Base-by-base conservation (phyloP, 2,888 invertebrate species). In the Pasiphila rectangulata region DNA sequence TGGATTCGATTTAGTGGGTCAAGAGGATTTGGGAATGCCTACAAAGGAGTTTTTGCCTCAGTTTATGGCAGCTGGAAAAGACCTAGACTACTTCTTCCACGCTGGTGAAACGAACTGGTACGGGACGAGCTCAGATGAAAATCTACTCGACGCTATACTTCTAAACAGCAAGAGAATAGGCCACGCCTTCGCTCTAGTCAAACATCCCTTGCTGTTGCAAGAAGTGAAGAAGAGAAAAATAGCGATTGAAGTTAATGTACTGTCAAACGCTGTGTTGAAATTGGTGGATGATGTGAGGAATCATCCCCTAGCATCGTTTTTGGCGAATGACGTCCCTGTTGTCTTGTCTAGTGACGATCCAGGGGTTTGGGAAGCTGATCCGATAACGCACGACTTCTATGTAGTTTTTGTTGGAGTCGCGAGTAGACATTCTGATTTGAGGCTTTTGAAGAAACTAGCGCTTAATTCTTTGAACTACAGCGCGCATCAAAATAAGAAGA, bases 91-190 rank as follows among this genome's bases (percentile, higher is more conserved):
- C 61, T 95, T 92, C 64, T 94, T 95, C 54, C 95, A 96, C 66
- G 94, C 95, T 0, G 96, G 95, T 0, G 95, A 96, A 80, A 95
- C 95, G 0, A 93, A 94, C 64, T 94, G 94, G 94, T 90, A 89
- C 63, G 94, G 92, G 3, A 80, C 79, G 2, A 71, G 77, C 0
- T 90, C 92, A 0, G 95, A 96, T 67, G 91, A 93, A 57, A 95
- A 95, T 75, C 67, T 96, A 34, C 75, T 94, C 21, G 95, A 96
- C 63, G 95, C 95, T 0, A 81, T 95, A 12, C 75, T 94, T 4
- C 75, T 96, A 13, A 93, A 93, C 23, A 84, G 93, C 0, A 92
- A 92, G 59, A 90, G 96, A 16, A 93, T 96, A 51, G 96, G 95
- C 0, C 96, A 96, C 56, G 96, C 92, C 4, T 95, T 90, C 63